Conservation (phyloP, 2,797 vertebrate genomes). For the Synanceia verrucosa region DNA sequence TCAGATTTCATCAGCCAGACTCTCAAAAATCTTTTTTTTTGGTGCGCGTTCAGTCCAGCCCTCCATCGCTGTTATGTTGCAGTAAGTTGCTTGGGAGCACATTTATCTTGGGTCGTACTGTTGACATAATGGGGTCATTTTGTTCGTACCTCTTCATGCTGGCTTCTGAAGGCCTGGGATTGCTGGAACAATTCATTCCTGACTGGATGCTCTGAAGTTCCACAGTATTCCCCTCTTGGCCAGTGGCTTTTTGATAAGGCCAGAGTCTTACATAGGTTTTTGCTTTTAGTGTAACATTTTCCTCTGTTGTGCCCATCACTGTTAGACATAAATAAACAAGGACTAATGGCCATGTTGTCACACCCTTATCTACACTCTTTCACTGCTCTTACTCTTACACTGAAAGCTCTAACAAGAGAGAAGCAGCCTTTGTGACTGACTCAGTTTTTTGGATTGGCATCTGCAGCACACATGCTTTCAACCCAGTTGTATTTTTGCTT, state of each 20-base stretch:
- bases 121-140: constrained; percentile 78
- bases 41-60: constrained; percentile 15
- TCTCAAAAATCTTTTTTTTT: constrained; percentile 23
- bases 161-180: constrained; percentile 52
- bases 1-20: constrained; percentile 48
- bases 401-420: constrained; percentile 7
- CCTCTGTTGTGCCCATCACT: background rate
- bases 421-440: background rate
- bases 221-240: background rate
- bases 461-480: constrained; percentile 6
- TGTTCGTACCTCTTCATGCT: constrained; percentile 60
- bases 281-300: background rate
- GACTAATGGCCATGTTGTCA: constrained; percentile 7
- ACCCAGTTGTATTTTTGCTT: background rate
- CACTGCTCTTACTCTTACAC: constrained; percentile 11
- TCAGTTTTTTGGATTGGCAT: background rate
- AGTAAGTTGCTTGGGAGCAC: constrained; percentile 53
- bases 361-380: constrained; percentile 13
- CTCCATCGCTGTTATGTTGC: constrained; percentile 48
- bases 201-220: constrained; percentile 29
- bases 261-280: background rate
- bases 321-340: background rate
- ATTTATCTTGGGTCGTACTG: constrained; percentile 58
- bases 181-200: constrained; percentile 18
- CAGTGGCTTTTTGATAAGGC: constrained; percentile 1